Evolutionary conservation across 64 coral and sea anemone genomes (phyloP).

Genomic region (Trachythela sp.): DNA sequence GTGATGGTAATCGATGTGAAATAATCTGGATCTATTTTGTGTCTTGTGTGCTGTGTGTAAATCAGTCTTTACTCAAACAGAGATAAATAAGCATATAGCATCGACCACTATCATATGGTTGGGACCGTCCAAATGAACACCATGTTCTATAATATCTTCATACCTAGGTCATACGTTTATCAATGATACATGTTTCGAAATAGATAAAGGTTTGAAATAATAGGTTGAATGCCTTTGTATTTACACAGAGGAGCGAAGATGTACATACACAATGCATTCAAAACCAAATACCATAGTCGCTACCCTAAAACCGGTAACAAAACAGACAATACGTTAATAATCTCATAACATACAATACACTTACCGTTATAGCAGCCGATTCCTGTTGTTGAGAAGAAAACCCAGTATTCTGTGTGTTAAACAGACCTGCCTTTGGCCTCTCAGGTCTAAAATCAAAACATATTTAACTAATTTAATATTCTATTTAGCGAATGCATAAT

Average conservation of each 20-base stretch:
- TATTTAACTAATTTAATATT: slow-evolving; percentile 19
- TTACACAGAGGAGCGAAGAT: not conserved
- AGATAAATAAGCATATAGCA: too few species aligned
- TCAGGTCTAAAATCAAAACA: not conserved
- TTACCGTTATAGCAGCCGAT: not conserved
- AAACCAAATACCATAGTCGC: not conserved
- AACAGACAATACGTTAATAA: not conserved
- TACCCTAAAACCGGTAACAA: not conserved
- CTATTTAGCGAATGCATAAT: not conserved
- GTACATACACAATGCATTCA: not conserved
- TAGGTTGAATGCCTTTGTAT: not conserved
- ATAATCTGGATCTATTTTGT: too few species aligned
- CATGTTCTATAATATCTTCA: not conserved
- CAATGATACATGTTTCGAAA: not conserved
- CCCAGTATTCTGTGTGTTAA: not conserved
- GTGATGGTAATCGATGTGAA: too few species aligned
- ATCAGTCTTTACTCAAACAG: too few species aligned
- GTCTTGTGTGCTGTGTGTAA: too few species aligned
- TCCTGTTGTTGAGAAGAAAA: not conserved
- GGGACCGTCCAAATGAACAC: too few species aligned
- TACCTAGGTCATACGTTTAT: not conserved
- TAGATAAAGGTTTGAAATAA: not conserved
- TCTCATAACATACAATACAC: not conserved
- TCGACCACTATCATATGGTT: too few species aligned
- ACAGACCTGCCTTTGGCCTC: not conserved